Evolutionary conservation across 2,888 invertebrate genomes (phyloP).

Genomic region (Steinernema scapterisci): DNA sequence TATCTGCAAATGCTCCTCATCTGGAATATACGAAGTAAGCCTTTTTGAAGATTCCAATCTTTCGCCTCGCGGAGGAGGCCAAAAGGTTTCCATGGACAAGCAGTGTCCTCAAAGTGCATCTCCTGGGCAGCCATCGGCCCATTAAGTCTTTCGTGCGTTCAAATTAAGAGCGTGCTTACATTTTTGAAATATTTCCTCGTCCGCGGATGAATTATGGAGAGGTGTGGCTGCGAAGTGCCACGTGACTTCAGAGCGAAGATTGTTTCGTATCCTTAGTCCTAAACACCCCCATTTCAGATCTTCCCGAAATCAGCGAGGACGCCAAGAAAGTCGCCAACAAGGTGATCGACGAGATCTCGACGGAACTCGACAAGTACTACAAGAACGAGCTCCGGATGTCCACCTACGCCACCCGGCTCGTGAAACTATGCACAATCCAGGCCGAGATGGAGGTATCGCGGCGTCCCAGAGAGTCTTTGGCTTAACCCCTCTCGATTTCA

Average conservation of each 20-base stretch:
- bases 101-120: not conserved
- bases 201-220: too few relatives aligned
- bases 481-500: too few relatives aligned
- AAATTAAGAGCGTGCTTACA: too few relatives aligned
- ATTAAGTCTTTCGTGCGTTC: too few relatives aligned
- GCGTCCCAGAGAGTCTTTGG: too few relatives aligned
- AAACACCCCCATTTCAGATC: not conserved
- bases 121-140: not conserved
- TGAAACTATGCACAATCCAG: not conserved
- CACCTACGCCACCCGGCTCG: conserved; percentile 7
- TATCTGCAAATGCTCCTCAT: conserved; percentile 10
- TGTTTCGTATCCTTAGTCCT: too few relatives aligned
- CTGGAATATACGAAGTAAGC: conserved; percentile 14
- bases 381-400: not conserved
- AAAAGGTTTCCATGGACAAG: not conserved
- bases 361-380: conserved; percentile 12
- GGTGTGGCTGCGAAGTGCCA: too few relatives aligned
- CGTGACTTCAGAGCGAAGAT: too few relatives aligned
- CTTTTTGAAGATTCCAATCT: too few relatives aligned
- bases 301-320: conserved; percentile 8
- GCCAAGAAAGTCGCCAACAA: not conserved
- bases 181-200: too few relatives aligned
- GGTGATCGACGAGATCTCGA: conserved; percentile 9
- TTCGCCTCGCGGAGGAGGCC: not conserved
- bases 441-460: conserved; percentile 12